These are phyloP conservation scores for Polydrusus pterygomalis DNA, from an alignment of 2,888 invertebrate genomes.

Conservation along the genomic window DNA sequence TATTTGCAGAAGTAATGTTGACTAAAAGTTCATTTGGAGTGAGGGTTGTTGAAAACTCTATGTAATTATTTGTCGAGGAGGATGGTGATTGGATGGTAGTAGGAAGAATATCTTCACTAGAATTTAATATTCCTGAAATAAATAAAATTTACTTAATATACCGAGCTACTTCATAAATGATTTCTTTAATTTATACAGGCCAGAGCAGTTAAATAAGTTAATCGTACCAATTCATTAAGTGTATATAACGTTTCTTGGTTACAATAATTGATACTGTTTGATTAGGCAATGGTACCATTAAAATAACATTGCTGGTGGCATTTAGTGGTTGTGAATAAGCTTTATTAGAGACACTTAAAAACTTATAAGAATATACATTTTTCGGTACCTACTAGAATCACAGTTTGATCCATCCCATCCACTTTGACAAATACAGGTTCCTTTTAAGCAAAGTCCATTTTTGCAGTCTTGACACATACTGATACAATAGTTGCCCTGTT, in stretches of 20 bases:
- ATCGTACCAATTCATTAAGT: no score
- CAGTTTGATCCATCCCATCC: conserved; percentile 79
- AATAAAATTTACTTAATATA: background rate
- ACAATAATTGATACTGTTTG: no score
- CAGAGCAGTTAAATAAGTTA: no score
- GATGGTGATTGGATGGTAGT: background rate
- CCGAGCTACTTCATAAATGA: no score
- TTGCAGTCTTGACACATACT: conserved; percentile 70
- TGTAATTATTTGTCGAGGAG: background rate
- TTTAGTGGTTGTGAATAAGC: no score
- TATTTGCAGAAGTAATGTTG: no score
- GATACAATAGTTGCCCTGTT: conserved; percentile 71
- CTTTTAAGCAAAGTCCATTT: conserved; percentile 77
- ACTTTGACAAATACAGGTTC: conserved; percentile 76
- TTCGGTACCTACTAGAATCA: conserved; percentile 73
- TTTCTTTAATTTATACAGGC: no score
- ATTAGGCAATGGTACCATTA: no score
- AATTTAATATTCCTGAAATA: conserved; percentile 28
- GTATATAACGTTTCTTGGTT: no score
- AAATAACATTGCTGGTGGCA: no score
- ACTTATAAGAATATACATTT: background rate
- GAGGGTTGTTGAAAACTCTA: background rate
- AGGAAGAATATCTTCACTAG: conserved; percentile 33
- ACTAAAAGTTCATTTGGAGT: background rate
- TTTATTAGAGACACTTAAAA: background rate